Percentiles rank a stretch among this genome's conserved stretches.
Evolutionary conservation across 2,888 invertebrate species (phyloP).

Genomic region (Thecophora atra): DNA sequence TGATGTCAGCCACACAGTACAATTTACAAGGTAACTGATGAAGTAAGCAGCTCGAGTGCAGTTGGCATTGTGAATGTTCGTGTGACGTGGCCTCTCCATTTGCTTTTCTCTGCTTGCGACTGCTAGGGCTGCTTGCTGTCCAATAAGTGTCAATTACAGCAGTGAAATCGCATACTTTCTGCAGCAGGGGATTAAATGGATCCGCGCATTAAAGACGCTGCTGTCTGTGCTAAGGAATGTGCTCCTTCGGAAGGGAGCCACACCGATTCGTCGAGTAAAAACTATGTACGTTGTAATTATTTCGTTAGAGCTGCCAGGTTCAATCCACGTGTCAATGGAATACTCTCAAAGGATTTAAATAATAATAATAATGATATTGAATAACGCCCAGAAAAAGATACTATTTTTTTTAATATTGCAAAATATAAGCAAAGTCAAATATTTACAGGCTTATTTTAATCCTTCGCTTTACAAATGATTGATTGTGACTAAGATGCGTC

Average conservation of each 20-base stretch:
- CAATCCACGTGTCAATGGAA: conserved; percentile 28
- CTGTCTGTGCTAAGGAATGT: background rate
- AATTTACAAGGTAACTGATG: background rate
- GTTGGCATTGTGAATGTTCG: too few relatives aligned
- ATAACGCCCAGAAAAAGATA: too few relatives aligned
- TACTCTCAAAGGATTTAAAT: background rate
- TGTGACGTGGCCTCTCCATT: too few relatives aligned
- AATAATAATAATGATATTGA: background rate
- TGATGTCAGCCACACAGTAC: too few relatives aligned
- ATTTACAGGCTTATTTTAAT: background rate
- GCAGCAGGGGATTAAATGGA: conserved; percentile 32
- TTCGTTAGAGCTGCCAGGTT: conserved; percentile 25
- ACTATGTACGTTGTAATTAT: conserved; percentile 23
- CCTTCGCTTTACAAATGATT: conserved; percentile 16
- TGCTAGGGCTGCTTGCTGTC: conserved; percentile 54
- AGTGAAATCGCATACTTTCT: conserved; percentile 50
- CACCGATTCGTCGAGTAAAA: background rate
- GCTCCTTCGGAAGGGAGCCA: background rate
- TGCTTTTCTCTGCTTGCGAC: too few relatives aligned
- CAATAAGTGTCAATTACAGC: conserved; percentile 63
- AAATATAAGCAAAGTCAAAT: too few relatives aligned
- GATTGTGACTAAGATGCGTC: background rate
- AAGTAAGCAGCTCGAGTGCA: background rate
- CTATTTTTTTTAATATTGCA: too few relatives aligned
- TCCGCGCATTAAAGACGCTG: conserved; percentile 26